phyloP scores from a whole-genome alignment of 2,113 vertebrate species.

The Amazona vittata region DNA sequence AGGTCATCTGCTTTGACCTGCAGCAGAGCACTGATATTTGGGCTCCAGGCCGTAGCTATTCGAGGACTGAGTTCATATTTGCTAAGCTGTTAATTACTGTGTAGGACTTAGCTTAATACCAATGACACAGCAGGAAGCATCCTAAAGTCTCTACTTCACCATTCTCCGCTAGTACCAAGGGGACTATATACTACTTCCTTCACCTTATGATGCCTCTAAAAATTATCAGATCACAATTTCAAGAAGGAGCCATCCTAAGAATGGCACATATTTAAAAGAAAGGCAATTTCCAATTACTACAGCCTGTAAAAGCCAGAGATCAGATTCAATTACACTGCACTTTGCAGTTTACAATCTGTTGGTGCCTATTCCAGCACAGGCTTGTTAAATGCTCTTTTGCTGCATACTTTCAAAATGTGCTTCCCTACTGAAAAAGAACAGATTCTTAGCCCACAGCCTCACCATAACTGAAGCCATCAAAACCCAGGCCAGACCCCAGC shows the following conservation, averaged over 20 bases:
- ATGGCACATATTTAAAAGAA: conserved; percentile 8
- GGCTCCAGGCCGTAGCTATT: conserved; percentile 32
- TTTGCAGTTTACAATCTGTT: conserved; percentile 51
- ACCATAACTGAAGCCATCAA: background rate
- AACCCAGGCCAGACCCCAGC: background rate
- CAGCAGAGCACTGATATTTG: background rate
- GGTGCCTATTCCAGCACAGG: conserved; percentile 38
- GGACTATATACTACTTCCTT: background rate
- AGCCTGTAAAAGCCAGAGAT: conserved; percentile 45
- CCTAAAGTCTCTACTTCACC: background rate
- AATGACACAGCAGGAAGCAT: conserved; percentile 33
- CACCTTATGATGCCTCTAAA: background rate
- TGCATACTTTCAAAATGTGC: conserved; percentile 27
- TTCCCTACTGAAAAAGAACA: conserved; percentile 5
- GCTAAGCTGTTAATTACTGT: conserved; percentile 60
- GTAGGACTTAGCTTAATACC: conserved; percentile 50
- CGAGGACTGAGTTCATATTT: conserved; percentile 29
- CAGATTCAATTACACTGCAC: conserved; percentile 60
- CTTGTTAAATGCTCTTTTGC: conserved; percentile 28
- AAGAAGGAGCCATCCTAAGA: background rate
- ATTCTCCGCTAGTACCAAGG: background rate
- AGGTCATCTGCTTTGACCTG: conserved; percentile 1
- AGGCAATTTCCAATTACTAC: conserved; percentile 36
- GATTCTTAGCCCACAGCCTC: background rate
- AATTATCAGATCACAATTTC: background rate